phyloP scores from a whole-genome alignment of 2,888 invertebrate genomes.

The Nowickia ferox region DNA sequence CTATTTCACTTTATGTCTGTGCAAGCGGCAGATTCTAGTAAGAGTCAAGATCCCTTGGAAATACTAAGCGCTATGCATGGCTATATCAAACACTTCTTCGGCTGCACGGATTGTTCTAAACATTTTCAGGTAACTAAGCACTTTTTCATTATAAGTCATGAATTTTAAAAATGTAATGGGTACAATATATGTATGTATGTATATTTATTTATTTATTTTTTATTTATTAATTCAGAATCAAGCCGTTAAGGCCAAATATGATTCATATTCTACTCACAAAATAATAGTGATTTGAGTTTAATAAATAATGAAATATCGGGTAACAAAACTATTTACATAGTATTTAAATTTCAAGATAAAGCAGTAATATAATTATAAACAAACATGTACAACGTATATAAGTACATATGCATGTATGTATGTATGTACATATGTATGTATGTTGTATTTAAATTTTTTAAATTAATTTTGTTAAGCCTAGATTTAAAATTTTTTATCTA shows the following conservation, averaged over 20 bases:
- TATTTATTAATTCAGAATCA: too few relatives aligned
- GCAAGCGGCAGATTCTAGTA: conserved; percentile 85
- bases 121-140: conserved; percentile 89
- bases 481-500: not conserved
- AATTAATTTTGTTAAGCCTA: not conserved
- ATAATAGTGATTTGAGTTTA: too few relatives aligned
- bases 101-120: conserved; percentile 94
- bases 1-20: conserved; percentile 96
- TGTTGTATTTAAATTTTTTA: not conserved
- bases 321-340: too few relatives aligned
- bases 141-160: not conserved
- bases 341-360: not conserved
- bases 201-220: not conserved
- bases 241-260: too few relatives aligned
- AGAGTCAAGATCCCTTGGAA: conserved; percentile 86
- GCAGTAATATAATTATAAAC: not conserved
- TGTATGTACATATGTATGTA: not conserved
- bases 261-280: too few relatives aligned
- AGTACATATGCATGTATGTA: not conserved
- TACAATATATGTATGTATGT: not conserved
- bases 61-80: conserved; percentile 92
- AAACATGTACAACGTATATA: not conserved
- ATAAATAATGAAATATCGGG: too few relatives aligned
- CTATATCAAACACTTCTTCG: conserved; percentile 96
- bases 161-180: too few relatives aligned